These are phyloP conservation scores for Dynastes hyllus DNA, from an alignment of 2,888 invertebrate genomes.

Conservation along the genomic window DNA sequence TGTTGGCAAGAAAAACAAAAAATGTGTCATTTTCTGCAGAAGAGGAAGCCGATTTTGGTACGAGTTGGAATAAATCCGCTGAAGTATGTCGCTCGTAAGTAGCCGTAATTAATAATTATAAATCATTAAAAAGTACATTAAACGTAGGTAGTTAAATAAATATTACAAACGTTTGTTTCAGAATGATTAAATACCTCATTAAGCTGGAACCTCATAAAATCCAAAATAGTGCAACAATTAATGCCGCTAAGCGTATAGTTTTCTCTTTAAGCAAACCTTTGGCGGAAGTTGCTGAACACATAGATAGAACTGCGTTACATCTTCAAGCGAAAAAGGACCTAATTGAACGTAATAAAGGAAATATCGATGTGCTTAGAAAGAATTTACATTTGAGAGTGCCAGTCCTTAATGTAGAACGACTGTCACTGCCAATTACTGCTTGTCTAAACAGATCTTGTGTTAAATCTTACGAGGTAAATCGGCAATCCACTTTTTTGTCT, in stretches of 20 bases:
- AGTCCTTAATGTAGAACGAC: not conserved
- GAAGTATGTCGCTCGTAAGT: constrained; percentile 40
- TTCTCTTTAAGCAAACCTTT: constrained; percentile 65
- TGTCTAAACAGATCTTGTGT: constrained; percentile 8
- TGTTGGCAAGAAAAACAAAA: constrained; percentile 36
- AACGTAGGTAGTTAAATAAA: too few species aligned
- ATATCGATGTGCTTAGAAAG: constrained; percentile 17
- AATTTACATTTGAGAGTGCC: constrained; percentile 2
- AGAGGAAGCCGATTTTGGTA: constrained; percentile 41
- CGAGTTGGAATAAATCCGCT: constrained; percentile 51
- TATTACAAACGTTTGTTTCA: constrained; percentile 19
- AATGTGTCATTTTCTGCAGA: constrained; percentile 29
- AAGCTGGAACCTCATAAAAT: constrained; percentile 61
- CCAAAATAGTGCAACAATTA: constrained; percentile 64
- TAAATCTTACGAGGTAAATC: not conserved
- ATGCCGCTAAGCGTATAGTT: constrained; percentile 65
- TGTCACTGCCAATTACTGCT: constrained; percentile 11
- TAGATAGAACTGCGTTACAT: constrained; percentile 7
- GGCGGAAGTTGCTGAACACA: constrained; percentile 62
- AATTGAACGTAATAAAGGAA: constrained; percentile 20
- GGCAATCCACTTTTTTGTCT: too few species aligned
- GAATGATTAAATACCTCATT: constrained; percentile 41
- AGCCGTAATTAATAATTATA: too few species aligned
- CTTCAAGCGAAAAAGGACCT: constrained; percentile 10
- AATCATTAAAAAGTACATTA: too few species aligned